Evolutionary conservation across 1,140 invertebrate genomes (phyloP).

Genomic region (Saccostrea cuccullata): DNA sequence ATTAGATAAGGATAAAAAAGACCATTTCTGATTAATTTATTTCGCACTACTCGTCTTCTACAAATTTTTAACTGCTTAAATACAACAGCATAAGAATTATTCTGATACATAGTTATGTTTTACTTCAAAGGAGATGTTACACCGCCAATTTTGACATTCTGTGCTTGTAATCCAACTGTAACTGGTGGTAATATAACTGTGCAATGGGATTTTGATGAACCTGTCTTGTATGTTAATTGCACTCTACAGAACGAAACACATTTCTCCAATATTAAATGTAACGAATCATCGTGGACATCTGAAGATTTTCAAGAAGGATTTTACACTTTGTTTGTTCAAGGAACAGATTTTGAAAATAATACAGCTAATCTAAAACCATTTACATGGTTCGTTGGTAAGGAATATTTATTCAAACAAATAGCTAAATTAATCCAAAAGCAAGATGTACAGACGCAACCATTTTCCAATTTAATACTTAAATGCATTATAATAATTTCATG

Average conservation of each 20-base stretch:
- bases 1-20: no score
- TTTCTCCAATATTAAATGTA: background rate
- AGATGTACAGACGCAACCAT: no score
- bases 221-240: conserved; percentile 17
- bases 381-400: conserved; percentile 20
- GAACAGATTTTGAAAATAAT: conserved; percentile 33
- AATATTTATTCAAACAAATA: background rate
- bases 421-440: no score
- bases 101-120: background rate
- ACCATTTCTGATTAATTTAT: no score
- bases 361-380: background rate
- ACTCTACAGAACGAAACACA: background rate
- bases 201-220: conserved; percentile 28
- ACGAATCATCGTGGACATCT: background rate
- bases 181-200: background rate
- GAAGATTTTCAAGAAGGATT: conserved; percentile 24
- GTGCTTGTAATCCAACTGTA: background rate
- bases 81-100: background rate
- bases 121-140: conserved; percentile 32
- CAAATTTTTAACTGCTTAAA: no score
- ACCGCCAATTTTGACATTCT: conserved; percentile 7
- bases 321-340: conserved; percentile 36
- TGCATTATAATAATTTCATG: no score
- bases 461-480: no score
- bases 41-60: no score